Percentiles rank a stretch among this genome's conserved stretches.
Evolutionary conservation across 2,113 vertebrate species (phyloP).

Genomic region (Mobula birostris): DNA sequence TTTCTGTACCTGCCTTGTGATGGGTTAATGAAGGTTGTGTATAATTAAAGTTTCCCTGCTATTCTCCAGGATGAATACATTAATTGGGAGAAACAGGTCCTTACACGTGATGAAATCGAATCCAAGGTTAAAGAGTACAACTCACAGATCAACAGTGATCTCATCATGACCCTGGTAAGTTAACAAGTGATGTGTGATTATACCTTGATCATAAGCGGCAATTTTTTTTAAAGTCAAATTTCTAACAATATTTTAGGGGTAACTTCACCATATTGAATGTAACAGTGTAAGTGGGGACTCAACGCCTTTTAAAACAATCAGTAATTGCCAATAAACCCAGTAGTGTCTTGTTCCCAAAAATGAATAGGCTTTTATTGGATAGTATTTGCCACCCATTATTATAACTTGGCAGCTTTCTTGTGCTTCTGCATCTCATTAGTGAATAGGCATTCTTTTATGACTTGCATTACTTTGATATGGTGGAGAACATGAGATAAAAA

Average conservation of each 20-base stretch:
- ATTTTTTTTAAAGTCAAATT: too few species aligned
- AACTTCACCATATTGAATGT: not conserved
- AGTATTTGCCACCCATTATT: not conserved
- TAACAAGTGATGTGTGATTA: too few species aligned
- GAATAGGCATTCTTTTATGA: not conserved
- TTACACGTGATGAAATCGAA: slow-evolving; percentile 71
- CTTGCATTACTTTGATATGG: not conserved
- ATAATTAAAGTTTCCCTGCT: not conserved
- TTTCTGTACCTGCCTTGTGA: not conserved
- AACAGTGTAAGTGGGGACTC: not conserved
- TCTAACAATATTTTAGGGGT: too few species aligned
- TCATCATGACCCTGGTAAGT: slow-evolving; percentile 85
- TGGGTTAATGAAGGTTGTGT: not conserved
- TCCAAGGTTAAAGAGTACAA: slow-evolving; percentile 89
- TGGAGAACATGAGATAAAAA: not conserved
- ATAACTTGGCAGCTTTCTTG: not conserved
- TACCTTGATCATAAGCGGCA: too few species aligned
- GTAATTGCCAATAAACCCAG: not conserved
- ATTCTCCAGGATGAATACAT: slow-evolving; percentile 71
- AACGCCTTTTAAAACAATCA: not conserved
- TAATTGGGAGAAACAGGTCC: slow-evolving; percentile 64
- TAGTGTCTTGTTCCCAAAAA: not conserved
- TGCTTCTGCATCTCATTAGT: not conserved
- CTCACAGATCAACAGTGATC: slow-evolving; percentile 84
- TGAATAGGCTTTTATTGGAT: not conserved